Conservation (phyloP, 2,888 invertebrate genomes). For the Candidula unifasciata region DNA sequence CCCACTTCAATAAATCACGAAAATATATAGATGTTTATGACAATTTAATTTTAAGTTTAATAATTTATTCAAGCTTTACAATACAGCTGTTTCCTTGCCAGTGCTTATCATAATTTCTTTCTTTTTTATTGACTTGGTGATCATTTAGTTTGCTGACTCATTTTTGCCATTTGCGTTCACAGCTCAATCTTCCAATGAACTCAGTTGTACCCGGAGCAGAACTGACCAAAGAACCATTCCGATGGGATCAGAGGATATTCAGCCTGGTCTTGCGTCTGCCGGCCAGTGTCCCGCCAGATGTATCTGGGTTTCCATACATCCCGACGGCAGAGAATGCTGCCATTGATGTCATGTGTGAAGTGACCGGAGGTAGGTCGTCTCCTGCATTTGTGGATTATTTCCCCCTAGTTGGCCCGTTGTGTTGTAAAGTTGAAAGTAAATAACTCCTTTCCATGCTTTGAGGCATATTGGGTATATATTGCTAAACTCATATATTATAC, state of each 20-base stretch:
- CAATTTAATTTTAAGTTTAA: too few relatives aligned
- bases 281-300: slow-evolving; percentile 87
- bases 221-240: slow-evolving; percentile 97
- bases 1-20: too few relatives aligned
- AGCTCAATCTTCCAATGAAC: slow-evolving; percentile 94
- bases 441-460: too few relatives aligned
- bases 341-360: slow-evolving; percentile 98
- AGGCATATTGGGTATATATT: too few relatives aligned
- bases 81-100: too few relatives aligned
- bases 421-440: too few relatives aligned
- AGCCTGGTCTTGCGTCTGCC: slow-evolving; percentile 94
- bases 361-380: slow-evolving; percentile 92
- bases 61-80: too few relatives aligned
- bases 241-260: slow-evolving; percentile 99
- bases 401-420: too few relatives aligned
- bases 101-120: too few relatives aligned
- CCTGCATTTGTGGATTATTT: too few relatives aligned
- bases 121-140: background rate
- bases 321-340: slow-evolving; percentile 96
- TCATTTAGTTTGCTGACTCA: background rate
- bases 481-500: too few relatives aligned
- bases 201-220: slow-evolving; percentile 97
- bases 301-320: slow-evolving; percentile 81
- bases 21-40: too few relatives aligned
- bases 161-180: slow-evolving; percentile 52